phyloP scores from a whole-genome alignment of 2,888 invertebrate species.

The Trichacis sp. region DNA sequence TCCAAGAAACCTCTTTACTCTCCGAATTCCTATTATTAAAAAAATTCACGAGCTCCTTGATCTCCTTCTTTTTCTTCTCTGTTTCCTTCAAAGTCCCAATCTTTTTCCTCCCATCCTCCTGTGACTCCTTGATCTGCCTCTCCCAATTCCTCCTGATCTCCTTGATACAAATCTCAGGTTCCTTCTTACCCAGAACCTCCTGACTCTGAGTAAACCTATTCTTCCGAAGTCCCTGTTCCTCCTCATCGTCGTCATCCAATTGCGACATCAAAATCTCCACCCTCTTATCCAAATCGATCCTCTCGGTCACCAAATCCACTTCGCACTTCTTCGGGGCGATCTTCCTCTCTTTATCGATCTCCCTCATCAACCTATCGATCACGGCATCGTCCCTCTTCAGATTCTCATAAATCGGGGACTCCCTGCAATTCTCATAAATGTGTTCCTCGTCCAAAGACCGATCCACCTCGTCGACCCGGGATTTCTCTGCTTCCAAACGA shows the following conservation, averaged over 20 bases:
- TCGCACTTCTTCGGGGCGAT: constrained; percentile 38
- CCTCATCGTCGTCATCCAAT: constrained; percentile 63
- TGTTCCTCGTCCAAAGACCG: constrained; percentile 55
- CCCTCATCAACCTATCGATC: constrained; percentile 4
- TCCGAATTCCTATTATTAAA: constrained; percentile 65
- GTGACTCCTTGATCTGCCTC: constrained; percentile 50
- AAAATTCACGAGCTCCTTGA: constrained; percentile 64
- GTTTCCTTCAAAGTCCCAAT: constrained; percentile 23
- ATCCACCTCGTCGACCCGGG: constrained; percentile 62
- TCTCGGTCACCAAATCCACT: constrained; percentile 58
- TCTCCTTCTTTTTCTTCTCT: constrained; percentile 58
- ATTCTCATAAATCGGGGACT: constrained; percentile 58
- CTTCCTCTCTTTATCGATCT: constrained; percentile 30
- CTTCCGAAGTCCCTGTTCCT: constrained; percentile 38
- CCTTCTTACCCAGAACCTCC: constrained; percentile 46
- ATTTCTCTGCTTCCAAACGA: not conserved
- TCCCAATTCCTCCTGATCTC: constrained; percentile 64
- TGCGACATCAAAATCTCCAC: constrained; percentile 61
- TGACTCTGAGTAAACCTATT: constrained; percentile 53
- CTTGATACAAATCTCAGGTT: constrained; percentile 54
- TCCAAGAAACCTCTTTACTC: constrained; percentile 31
- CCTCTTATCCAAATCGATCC: constrained; percentile 57
- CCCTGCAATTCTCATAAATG: constrained; percentile 60
- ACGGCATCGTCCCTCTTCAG: constrained; percentile 29
- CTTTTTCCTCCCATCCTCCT: constrained; percentile 23